phyloP scores from a whole-genome alignment of 2,888 invertebrate genomes.

The Synanthedon andrenaeformis region DNA sequence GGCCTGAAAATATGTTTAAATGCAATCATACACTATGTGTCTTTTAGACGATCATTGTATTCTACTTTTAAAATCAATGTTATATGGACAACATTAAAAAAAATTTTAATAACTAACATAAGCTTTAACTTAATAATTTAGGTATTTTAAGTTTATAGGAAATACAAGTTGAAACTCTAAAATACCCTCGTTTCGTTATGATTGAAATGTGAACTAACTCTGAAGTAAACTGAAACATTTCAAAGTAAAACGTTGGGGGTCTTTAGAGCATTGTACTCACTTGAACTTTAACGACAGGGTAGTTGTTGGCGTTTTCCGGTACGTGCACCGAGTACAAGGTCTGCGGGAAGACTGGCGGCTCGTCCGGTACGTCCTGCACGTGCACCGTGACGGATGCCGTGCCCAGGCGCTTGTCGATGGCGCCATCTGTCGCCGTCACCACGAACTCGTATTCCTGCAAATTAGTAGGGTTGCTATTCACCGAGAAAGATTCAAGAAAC shows the following conservation, averaged over 20 bases:
- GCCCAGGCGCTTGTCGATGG: slow-evolving; percentile 84
- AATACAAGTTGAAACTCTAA: no score
- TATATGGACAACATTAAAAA: no score
- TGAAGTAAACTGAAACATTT: no score
- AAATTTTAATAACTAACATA: neutral
- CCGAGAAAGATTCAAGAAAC: neutral
- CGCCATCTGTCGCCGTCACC: slow-evolving; percentile 90
- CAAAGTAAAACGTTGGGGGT: no score
- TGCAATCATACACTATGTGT: neutral
- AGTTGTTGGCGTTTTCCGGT: slow-evolving; percentile 87
- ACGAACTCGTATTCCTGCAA: slow-evolving; percentile 82
- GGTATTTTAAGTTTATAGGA: neutral
- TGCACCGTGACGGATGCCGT: slow-evolving; percentile 87
- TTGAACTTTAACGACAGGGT: slow-evolving; percentile 81
- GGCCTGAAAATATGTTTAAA: slow-evolving; percentile 64
- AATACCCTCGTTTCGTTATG: no score
- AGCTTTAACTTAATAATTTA: neutral
- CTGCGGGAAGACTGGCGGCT: slow-evolving; percentile 82
- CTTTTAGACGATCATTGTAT: no score
- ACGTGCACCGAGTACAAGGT: slow-evolving; percentile 80
- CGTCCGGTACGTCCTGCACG: slow-evolving; percentile 85
- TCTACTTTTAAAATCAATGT: no score
- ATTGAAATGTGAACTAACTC: no score
- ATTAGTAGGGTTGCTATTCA: slow-evolving; percentile 1
- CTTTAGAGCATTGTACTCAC: slow-evolving; percentile 46